Percentiles rank a stretch among this genome's conserved stretches.
phyloP scores from a whole-genome alignment of 2,113 vertebrate genomes.

The Rostratula benghalensis region DNA sequence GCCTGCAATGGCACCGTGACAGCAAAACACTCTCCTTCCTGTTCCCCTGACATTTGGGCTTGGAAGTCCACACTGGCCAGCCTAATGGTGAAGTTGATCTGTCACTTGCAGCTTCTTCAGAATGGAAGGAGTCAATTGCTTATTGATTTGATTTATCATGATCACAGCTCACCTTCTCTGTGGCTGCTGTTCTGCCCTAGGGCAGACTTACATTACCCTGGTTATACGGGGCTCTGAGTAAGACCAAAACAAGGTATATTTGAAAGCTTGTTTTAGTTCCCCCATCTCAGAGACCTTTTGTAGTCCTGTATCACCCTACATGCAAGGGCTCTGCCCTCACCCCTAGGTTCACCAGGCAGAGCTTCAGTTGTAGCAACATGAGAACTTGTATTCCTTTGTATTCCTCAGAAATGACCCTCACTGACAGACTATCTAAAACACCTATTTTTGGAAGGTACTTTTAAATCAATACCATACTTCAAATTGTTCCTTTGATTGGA shows the following conservation, averaged over 20 bases:
- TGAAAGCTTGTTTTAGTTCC: not conserved
- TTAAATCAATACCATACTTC: not conserved
- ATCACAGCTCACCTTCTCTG: not conserved
- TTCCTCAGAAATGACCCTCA: not conserved
- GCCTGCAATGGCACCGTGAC: not conserved
- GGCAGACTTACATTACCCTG: not conserved
- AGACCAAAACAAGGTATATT: not conserved
- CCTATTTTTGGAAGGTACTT: not conserved
- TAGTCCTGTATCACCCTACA: rapidly evolving
- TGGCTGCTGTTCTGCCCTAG: not conserved
- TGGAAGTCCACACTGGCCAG: not conserved
- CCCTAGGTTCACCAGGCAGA: not conserved
- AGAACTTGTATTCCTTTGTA: not conserved
- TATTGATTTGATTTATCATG: slow-evolving; percentile 19
- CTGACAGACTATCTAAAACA: not conserved
- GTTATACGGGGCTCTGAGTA: not conserved
- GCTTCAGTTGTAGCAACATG: not conserved
- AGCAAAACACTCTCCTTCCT: not conserved
- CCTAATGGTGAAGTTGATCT: not conserved
- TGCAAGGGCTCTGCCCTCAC: not conserved
- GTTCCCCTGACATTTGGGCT: not conserved
- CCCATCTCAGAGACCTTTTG: not conserved
- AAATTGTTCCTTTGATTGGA: not conserved
- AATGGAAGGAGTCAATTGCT: slow-evolving; percentile 39
- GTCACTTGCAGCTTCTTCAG: not conserved